phyloP scores from a whole-genome alignment of 2,113 vertebrate genomes.

The Oophaga pumilio region DNA sequence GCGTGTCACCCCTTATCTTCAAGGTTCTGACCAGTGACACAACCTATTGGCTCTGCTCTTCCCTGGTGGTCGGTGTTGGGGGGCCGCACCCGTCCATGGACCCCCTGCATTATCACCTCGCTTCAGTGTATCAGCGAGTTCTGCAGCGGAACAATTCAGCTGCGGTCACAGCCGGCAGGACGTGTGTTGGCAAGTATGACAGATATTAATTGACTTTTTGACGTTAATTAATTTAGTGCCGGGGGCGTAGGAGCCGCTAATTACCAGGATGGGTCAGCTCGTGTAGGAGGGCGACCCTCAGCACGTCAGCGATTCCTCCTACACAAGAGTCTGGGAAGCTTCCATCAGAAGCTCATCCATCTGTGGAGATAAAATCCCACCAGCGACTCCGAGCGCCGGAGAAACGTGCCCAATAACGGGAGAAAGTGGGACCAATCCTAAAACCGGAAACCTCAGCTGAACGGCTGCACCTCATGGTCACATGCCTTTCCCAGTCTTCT shows the following conservation, averaged over 20 bases:
- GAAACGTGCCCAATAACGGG: no score
- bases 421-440: no score
- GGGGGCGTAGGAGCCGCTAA: not conserved
- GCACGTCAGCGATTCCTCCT: not conserved
- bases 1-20: no score
- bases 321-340: not conserved
- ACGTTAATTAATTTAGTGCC: conserved; percentile 14
- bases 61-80: no score
- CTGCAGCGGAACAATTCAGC: not conserved
- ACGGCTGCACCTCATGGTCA: no score
- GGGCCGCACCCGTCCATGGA: no score
- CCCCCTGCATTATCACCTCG: not conserved
- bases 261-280: not conserved
- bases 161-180: no score
- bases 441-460: no score
- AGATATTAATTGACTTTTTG: not conserved
- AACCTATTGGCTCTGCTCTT: no score
- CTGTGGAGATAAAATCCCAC: not conserved
- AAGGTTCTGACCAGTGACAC: no score
- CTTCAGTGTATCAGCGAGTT: not conserved
- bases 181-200: not conserved
- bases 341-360: not conserved
- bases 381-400: not conserved
- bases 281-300: not conserved
- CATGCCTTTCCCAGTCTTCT: no score